Base-by-base conservation (phyloP, 2,113 vertebrate species). In the Orthochromis malagaraziensis region DNA sequence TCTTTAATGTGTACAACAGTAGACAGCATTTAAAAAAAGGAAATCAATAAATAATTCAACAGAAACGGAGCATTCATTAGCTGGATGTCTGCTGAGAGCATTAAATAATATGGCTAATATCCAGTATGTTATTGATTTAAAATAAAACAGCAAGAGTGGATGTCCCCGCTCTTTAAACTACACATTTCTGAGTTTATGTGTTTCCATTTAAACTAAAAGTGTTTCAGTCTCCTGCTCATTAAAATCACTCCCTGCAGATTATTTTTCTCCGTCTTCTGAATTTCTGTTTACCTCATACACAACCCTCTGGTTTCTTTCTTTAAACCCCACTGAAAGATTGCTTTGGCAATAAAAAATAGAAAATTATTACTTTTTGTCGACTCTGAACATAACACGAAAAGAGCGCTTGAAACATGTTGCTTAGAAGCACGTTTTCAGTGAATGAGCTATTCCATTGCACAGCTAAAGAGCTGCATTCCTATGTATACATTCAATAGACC, bases 81-180 rank as follows among this genome's bases (percentile, higher is more conserved):
- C 83, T 85, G 51, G 55, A 90, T 87, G 85, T 79, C 79, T 84
- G 60, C 84, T 63, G 84, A 88, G 38, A 86, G 86, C 63, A 85
- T 77, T 68, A 93, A 92, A 92, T 88, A 87, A 92, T 94, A 94
- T 95, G 93, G 94, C 93, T 95, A 88, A 93, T 91, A 94, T 95
- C 92, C 93, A 90, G 81, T 60, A 68, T 85, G 85, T 17, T 83
- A 60, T 47, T 87, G 84, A 84, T 83, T 86, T 2, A 91, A 68
- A 91, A 83, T 55, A 84, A 91, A 92, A 73, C 31, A 17, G 16
- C 7, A 82, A 83, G 31, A 70, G 47, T 47, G 8, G 51, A 54
- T 26, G 10, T 51, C 45, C 6, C 6, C 1, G 26, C 17, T 65
- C 16, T 68, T 53, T 63, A 24, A 53, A 53, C 38, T 8, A 82